A percentile compares a stretch with the other conserved stretches of the same genome.
Evolutionary conservation across 2,797 vertebrate genomes (phyloP).

Genomic region (Distichodus sexfasciatus): DNA sequence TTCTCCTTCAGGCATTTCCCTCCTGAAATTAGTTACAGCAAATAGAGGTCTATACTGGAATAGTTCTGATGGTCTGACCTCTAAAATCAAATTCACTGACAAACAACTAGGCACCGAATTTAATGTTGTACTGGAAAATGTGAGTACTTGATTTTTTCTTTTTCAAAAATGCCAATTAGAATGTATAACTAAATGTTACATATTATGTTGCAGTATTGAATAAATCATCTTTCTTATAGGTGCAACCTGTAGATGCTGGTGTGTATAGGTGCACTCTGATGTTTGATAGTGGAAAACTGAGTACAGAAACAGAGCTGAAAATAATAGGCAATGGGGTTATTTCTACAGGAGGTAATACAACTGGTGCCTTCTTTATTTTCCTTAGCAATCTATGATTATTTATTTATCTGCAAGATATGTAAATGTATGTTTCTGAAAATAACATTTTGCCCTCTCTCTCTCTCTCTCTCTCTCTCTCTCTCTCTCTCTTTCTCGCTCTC

Average conservation of each 20-base stretch:
- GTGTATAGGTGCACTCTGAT: slow-evolving; percentile 35
- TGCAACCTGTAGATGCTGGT: neutral
- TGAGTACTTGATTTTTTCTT: too few species aligned
- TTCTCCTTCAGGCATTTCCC: neutral
- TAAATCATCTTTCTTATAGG: slow-evolving; percentile 32
- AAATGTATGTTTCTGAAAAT: too few species aligned
- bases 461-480: too few species aligned
- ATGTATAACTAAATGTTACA: too few species aligned
- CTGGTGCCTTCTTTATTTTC: too few species aligned
- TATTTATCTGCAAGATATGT: too few species aligned
- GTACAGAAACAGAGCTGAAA: neutral
- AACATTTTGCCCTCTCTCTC: too few species aligned
- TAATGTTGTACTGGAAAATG: neutral
- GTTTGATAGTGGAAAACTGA: slow-evolving; percentile 20
- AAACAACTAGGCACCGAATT: neutral
- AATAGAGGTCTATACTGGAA: slow-evolving; percentile 12
- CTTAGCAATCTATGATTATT: too few species aligned
- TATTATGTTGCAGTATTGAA: too few species aligned
- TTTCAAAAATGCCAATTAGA: too few species aligned
- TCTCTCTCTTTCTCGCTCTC: neutral
- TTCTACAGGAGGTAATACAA: too few species aligned
- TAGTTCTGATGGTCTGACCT: neutral
- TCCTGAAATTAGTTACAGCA: neutral
- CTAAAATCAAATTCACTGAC: neutral
- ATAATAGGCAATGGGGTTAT: neutral